Percentiles rank a stretch among this genome's conserved stretches.
Conservation (phyloP, 2,888 invertebrate genomes). For the Steinernema scapterisci region DNA sequence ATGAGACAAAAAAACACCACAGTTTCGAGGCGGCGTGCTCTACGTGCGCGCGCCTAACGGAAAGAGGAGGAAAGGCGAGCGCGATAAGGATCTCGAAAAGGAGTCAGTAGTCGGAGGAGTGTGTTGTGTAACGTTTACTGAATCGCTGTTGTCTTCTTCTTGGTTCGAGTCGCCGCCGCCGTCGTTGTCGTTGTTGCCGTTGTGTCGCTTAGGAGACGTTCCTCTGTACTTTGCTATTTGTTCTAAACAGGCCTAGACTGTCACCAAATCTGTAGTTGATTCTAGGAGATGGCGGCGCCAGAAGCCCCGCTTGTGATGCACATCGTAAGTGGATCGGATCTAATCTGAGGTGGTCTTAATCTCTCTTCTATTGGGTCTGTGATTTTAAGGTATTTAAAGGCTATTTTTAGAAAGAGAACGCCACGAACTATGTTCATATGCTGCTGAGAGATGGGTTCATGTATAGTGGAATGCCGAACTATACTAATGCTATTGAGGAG, state of each 20-base stretch:
- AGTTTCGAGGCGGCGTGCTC: not conserved
- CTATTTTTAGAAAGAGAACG: constrained; percentile 11
- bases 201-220: constrained; percentile 9
- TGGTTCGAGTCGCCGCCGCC: not conserved
- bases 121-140: constrained; percentile 31
- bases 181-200: no score
- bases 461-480: constrained; percentile 39
- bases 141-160: constrained; percentile 18
- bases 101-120: no score
- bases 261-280: no score
- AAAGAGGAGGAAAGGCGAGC: constrained; percentile 16
- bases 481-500: constrained; percentile 46
- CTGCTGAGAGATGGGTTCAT: constrained; percentile 10
- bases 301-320: constrained; percentile 26
- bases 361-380: not conserved
- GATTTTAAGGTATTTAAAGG: not conserved
- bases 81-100: constrained; percentile 30
- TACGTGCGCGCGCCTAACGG: constrained; percentile 27
- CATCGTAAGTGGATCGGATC: constrained; percentile 4
- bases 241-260: no score
- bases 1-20: not conserved
- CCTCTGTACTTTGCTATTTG: not conserved
- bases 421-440: constrained; percentile 18
- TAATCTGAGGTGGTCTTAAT: not conserved
- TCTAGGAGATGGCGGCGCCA: not conserved